Evolutionary conservation across 2,888 invertebrate genomes (phyloP), one percentile per base, ranked within the genome.

Genomic region (Branchinecta sandiegonensis): DNA sequence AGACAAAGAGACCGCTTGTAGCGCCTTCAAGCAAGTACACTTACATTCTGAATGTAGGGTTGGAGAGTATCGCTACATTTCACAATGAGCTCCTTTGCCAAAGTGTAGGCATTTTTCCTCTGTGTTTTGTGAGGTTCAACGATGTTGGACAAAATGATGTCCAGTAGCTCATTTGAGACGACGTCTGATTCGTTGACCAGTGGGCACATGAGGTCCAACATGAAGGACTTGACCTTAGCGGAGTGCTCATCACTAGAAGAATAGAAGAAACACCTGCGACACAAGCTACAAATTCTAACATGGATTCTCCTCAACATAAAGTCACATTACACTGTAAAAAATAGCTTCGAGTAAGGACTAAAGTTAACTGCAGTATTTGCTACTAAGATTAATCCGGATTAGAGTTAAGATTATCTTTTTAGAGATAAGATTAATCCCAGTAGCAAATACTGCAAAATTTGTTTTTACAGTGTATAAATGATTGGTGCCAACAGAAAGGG

Each of bases 141-240:
- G 74, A 97, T 86, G 78, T 95, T 94, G 75, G 89, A 85, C 68
- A 97, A 83, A 75, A 97, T 91, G 72, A 94, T 90, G 79, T 97
- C 94, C 70, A 97, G 82, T 11, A 96, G 83, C 78, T 94, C 94
- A 77, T 91, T 91, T 73, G 94, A 92, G 66, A 97, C 91, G 74
- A 90, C 87, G 77, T 97, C 96, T 9, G 94, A 92, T 79, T 97
- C 96, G 37, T 91, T 90, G 74, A 97, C 91, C 64, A 97, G 82
- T 0, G 96, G 95, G 75, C 90, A 89, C 72, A 97, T 83, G 68
- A 96, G 92, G 78, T 97, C 96, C 75, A 96, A 80, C 89, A 97
- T 95, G 78, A 96, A 95, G 71, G 90, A 92, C 76, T 94, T 94
- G 66, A 97, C 95, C 80, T 95, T 93, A 13, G 87, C 86, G 11